Percentiles rank a stretch among this genome's conserved stretches.
Conservation (phyloP, 2,797 vertebrate genomes). For the Hephaestus fuliginosus region DNA sequence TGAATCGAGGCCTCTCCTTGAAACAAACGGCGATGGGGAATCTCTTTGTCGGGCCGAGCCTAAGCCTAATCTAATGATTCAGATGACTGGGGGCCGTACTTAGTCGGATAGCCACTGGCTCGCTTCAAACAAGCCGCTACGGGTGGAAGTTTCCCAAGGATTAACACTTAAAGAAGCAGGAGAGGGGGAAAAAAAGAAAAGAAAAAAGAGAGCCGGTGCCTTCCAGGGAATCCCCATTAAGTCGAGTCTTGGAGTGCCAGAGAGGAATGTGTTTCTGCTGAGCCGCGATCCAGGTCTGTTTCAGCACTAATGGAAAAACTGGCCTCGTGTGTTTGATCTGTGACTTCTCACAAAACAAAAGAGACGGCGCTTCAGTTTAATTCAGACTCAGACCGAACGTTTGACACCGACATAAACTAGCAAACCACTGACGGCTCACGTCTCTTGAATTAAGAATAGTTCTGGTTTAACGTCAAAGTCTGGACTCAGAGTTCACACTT, state of each 20-base stretch:
- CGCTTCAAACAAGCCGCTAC: constrained; percentile 77
- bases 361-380: constrained; percentile 8
- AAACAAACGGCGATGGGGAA: constrained; percentile 76
- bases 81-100: constrained; percentile 81
- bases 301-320: constrained; percentile 63
- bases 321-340: constrained; percentile 51
- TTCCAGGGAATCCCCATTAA: constrained; percentile 76
- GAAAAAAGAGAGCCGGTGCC: constrained; percentile 53
- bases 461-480: not conserved
- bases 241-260: constrained; percentile 63
- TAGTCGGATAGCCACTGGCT: constrained; percentile 76
- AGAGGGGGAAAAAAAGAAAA: constrained; percentile 15
- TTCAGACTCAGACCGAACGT: too few species aligned
- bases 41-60: constrained; percentile 75
- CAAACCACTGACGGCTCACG: not conserved
- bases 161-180: constrained; percentile 77
- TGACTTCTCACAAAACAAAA: constrained; percentile 37
- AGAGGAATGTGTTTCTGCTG: constrained; percentile 71
- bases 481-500: not conserved
- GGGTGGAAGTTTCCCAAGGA: constrained; percentile 81
- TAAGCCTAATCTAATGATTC: constrained; percentile 83
- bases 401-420: not conserved
- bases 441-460: not conserved
- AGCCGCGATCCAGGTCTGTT: constrained; percentile 63
- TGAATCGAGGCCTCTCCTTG: constrained; percentile 66